A percentile compares a stretch with the other conserved stretches of the same genome.
phyloP scores from a whole-genome alignment of 2,797 vertebrate genomes.

The Megaceryle alcyon region DNA sequence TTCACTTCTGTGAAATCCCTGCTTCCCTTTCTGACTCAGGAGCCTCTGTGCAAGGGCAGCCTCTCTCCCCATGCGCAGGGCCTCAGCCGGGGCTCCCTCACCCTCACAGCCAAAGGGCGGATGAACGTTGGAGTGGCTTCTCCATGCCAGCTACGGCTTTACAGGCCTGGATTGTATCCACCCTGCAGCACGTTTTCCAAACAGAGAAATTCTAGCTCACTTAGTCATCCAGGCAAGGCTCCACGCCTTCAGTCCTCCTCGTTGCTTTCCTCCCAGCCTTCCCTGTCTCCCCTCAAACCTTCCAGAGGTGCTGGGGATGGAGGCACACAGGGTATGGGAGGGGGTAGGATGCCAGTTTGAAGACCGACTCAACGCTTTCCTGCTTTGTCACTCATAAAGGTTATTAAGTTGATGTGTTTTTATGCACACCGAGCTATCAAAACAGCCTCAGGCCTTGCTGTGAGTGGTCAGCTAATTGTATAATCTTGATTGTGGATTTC shows the following conservation, averaged over 20 bases:
- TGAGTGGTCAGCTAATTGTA: background rate
- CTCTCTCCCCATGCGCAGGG: fast-evolving
- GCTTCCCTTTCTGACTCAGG: background rate
- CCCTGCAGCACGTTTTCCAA: slow-evolving; percentile 18
- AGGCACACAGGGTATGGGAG: background rate
- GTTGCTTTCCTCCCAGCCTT: background rate
- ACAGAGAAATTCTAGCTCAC: slow-evolving; percentile 43
- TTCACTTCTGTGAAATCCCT: background rate
- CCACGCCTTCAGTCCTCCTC: background rate
- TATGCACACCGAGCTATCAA: background rate
- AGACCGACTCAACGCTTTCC: background rate
- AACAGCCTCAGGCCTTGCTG: background rate
- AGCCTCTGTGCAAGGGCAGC: background rate
- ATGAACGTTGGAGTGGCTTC: background rate
- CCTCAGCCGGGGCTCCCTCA: background rate
- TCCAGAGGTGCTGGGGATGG: background rate
- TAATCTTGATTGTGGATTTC: slow-evolving; percentile 7
- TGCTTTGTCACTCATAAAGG: background rate
- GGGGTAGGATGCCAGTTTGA: background rate
- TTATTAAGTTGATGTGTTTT: background rate
- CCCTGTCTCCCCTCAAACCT: fast-evolving
- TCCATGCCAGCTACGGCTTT: background rate
- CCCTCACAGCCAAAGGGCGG: background rate
- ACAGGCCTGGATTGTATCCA: background rate
- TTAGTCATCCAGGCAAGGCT: slow-evolving; percentile 50